Percentiles rank a stretch among this genome's conserved stretches.
These are phyloP conservation scores for Nothobranchius kuhntae DNA, from an alignment of 2,113 vertebrate species.

Conservation along the genomic window DNA sequence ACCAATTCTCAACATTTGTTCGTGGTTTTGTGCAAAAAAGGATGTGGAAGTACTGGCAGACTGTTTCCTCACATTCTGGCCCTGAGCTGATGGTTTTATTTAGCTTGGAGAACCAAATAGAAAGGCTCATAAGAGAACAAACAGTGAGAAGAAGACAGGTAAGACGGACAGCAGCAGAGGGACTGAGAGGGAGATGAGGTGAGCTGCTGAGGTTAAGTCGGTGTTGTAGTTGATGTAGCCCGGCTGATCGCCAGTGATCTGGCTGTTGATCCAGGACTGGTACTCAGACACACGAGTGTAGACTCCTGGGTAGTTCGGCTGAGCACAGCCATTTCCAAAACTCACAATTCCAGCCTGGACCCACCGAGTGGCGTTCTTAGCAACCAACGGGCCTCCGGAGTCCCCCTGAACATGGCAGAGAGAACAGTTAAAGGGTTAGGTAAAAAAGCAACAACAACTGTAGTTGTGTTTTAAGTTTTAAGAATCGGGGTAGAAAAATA, in stretches of 20 bases:
- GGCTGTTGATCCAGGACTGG: conserved; percentile 51
- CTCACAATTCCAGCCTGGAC: conserved; percentile 85
- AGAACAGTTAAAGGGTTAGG: not conserved
- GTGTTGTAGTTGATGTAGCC: conserved; percentile 22
- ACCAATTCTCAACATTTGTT: too few species aligned
- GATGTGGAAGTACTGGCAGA: not conserved
- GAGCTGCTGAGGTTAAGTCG: not conserved
- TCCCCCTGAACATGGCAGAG: conserved; percentile 78
- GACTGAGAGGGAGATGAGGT: not conserved
- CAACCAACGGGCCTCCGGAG: conserved; percentile 86
- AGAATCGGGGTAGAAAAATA: too few species aligned
- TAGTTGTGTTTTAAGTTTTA: too few species aligned
- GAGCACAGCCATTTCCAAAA: conserved; percentile 82
- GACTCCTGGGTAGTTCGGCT: conserved; percentile 38
- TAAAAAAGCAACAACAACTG: not conserved
- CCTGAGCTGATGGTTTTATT: not conserved
- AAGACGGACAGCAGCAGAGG: conserved; percentile 28
- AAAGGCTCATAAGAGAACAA: conserved; percentile 20
- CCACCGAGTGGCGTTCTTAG: conserved; percentile 68
- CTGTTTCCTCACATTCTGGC: too few species aligned
- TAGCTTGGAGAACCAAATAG: not conserved
- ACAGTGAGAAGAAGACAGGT: not conserved
- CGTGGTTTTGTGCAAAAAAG: too few species aligned
- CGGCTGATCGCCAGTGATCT: not conserved
- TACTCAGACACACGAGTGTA: conserved; percentile 58